Evolutionary conservation across 2,888 invertebrate species (phyloP).

Genomic region (Epiperipatus broadwayi): DNA sequence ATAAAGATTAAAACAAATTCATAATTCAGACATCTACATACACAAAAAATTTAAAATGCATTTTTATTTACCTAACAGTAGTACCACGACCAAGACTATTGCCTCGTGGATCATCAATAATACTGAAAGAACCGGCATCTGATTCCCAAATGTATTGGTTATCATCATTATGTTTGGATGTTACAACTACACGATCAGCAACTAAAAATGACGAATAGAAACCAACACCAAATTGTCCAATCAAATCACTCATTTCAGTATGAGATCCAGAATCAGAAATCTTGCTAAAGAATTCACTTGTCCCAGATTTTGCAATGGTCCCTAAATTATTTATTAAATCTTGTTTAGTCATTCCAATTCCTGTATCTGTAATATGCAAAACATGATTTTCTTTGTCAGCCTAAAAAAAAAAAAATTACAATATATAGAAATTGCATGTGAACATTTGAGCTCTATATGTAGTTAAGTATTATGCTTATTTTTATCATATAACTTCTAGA

Average conservation of each 20-base stretch:
- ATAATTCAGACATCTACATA: too few relatives aligned
- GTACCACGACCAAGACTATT: slow-evolving; percentile 75
- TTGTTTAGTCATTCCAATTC: slow-evolving; percentile 87
- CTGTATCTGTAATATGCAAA: slow-evolving; percentile 84
- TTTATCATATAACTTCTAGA: too few relatives aligned
- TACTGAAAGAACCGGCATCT: slow-evolving; percentile 69
- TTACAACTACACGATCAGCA: slow-evolving; percentile 85
- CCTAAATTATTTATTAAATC: slow-evolving; percentile 90
- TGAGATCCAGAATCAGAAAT: slow-evolving; percentile 43
- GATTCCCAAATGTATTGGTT: slow-evolving; percentile 95
- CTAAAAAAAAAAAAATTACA: slow-evolving; percentile 20
- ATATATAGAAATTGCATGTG: slow-evolving; percentile 4
- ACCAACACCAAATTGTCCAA: slow-evolving; percentile 98
- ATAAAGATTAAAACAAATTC: neutral
- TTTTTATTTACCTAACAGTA: slow-evolving; percentile 42
- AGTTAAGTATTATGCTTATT: too few relatives aligned
- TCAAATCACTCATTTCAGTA: slow-evolving; percentile 70
- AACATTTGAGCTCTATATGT: too few relatives aligned
- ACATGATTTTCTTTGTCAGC: slow-evolving; percentile 78
- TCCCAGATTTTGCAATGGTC: slow-evolving; percentile 93
- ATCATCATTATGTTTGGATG: slow-evolving; percentile 82
- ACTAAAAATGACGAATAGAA: slow-evolving; percentile 97
- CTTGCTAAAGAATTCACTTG: slow-evolving; percentile 81
- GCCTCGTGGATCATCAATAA: slow-evolving; percentile 83
- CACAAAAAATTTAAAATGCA: slow-evolving; percentile 7